Conservation (phyloP, 2,888 invertebrate genomes). For the Andrena praecox region DNA sequence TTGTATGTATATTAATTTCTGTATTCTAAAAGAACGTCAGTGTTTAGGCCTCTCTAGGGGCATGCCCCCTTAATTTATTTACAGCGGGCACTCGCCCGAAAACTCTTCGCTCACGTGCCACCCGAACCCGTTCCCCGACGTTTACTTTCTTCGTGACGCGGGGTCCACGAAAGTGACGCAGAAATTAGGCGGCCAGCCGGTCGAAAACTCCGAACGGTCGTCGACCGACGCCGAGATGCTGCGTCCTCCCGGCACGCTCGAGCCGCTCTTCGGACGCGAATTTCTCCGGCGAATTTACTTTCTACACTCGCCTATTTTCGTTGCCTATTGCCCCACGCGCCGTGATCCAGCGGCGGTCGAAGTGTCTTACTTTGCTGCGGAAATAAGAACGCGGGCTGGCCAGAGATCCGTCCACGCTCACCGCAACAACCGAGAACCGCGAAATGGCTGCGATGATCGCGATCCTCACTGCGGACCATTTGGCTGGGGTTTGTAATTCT, state of each 20-base stretch:
- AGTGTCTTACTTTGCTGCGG: constrained; percentile 3
- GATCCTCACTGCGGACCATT: background rate
- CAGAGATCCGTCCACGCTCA: background rate
- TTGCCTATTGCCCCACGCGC: constrained; percentile 17
- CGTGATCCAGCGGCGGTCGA: background rate
- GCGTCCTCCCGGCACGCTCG: constrained; percentile 17
- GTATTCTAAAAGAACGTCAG: too few relatives aligned
- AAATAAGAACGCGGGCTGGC: constrained; percentile 21
- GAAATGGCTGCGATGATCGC: background rate
- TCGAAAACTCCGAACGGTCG: constrained; percentile 27
- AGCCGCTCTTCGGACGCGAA: constrained; percentile 30
- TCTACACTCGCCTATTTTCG: constrained; percentile 67
- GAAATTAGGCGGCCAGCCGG: constrained; percentile 26
- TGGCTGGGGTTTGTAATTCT: background rate
- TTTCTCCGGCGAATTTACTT: constrained; percentile 65
- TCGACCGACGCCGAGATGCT: constrained; percentile 21
- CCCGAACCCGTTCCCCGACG: background rate
- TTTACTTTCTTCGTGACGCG: constrained; percentile 34
- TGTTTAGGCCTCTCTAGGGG: background rate
- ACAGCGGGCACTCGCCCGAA: background rate
- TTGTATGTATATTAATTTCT: too few relatives aligned
- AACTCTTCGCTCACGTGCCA: background rate
- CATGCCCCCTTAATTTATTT: background rate
- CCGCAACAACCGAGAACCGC: background rate
- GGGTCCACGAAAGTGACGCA: constrained; percentile 31